Evolutionary conservation across 2,888 invertebrate genomes (phyloP), one percentile per base, ranked within the genome.

Genomic region (Stratiomys singularior): DNA sequence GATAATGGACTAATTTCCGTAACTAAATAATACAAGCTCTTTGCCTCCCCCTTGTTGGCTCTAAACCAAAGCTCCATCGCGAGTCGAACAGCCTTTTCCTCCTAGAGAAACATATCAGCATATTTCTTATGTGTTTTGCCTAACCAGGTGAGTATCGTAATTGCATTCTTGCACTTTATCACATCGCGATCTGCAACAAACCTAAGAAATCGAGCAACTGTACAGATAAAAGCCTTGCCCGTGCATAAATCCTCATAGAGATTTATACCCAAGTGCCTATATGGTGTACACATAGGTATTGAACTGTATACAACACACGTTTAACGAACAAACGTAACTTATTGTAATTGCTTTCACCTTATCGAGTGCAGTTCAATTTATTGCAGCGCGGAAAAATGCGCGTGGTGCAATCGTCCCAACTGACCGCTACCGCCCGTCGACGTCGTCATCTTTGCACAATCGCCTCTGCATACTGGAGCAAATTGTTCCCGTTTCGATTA

Each of bases 261-360:
- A 37, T 18, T n/a, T 5, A 21, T 21, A 37, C 60, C n/a, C n/a
- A n/a, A n/a, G n/a, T n/a, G n/a, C n/a, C n/a, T 47, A 69, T 3
- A 44, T 28, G 15, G 44, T 69, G 69, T 37, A 37, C 37, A 3
- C 37, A 37, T 37, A 37, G 37, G 9, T 37, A 37, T 9, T 37
- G 5, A 37, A 3, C 9, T 9, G 37, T 37, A 37, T 37, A 37
- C 37, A 37, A 37, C 37, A 37, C 37, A 37, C 23, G 30, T 18
- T 47, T 3, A 27, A 5, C n/a, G 69, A 44, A 69, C 47, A 46
- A 30, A 69, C 69, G 69, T 69, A 69, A 69, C 69, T 69, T 69
- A 69, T 69, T 69, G 69, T 69, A 69, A 69, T 69, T 69, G 69
- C 69, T 69, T 69, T 69, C 69, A 69, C 69, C 69, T 69, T 69